These are phyloP conservation scores for Porites divaricata DNA, from an alignment of 92 coral and sea anemone species.

Conservation along the genomic window DNA sequence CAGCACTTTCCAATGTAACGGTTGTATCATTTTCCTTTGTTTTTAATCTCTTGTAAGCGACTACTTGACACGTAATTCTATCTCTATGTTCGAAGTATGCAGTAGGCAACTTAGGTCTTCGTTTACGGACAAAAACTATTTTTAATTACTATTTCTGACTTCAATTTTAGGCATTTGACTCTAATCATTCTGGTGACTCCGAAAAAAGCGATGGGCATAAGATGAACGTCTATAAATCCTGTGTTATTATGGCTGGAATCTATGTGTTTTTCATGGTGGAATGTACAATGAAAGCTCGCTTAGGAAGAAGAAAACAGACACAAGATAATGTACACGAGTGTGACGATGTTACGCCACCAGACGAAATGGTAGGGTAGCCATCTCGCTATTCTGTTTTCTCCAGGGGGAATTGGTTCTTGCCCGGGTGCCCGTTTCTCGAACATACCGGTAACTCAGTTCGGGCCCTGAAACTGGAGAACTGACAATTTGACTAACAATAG, in stretches of 20 bases:
- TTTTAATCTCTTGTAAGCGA: no score
- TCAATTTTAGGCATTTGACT: slow-evolving; percentile 14
- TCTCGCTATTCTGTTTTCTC: no score
- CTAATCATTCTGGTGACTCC: not conserved
- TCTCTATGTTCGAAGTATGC: no score
- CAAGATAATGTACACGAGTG: slow-evolving; percentile 7
- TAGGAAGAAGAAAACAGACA: slow-evolving; percentile 1
- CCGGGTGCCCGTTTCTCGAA: no score
- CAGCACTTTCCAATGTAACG: no score
- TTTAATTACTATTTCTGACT: not conserved
- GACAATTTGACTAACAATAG: no score
- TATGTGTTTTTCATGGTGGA: slow-evolving; percentile 89
- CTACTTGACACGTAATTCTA: no score
- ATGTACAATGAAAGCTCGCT: slow-evolving; percentile 71
- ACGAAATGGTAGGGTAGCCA: slow-evolving; percentile 16
- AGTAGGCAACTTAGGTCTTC: not conserved
- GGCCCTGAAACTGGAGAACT: no score
- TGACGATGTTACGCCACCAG: slow-evolving; percentile 36
- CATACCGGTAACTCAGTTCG: no score
- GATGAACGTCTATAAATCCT: slow-evolving; percentile 77
- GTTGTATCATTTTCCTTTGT: no score
- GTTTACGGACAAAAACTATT: no score
- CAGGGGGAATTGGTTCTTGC: no score
- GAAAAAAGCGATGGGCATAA: slow-evolving; percentile 48
- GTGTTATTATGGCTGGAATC: slow-evolving; percentile 88